Evolutionary conservation across 2,113 vertebrate species (phyloP).

Genomic region (Passer montanus): DNA sequence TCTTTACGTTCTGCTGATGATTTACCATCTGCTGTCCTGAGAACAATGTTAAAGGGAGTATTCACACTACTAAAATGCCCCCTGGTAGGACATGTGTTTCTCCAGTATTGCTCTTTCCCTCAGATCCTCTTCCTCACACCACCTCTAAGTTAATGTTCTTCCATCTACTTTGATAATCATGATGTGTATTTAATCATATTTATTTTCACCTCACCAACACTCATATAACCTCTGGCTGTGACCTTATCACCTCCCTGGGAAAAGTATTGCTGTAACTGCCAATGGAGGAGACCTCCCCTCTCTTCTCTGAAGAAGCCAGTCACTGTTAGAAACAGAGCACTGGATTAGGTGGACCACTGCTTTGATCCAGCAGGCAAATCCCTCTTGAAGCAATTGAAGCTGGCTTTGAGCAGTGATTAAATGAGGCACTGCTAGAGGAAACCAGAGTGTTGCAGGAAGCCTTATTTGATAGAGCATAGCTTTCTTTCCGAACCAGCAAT

Average conservation of each 20-base stretch:
- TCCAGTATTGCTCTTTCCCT: not conserved
- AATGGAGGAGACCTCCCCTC: not conserved
- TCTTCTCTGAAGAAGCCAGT: not conserved
- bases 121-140: not conserved
- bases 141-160: not conserved
- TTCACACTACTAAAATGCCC: not conserved
- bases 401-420: conserved; percentile 1
- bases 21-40: conserved; percentile 52
- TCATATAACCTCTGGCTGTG: not conserved
- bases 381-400: not conserved
- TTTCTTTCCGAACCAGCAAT: not conserved
- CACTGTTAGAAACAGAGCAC: not conserved
- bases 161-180: not conserved
- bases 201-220: not conserved
- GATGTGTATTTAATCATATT: not conserved
- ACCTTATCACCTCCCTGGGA: not conserved
- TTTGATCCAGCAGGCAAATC: conserved; percentile 22
- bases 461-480: not conserved
- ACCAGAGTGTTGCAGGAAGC: not conserved
- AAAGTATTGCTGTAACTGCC: not conserved
- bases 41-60: conserved; percentile 20
- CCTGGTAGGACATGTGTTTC: not conserved
- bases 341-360: not conserved
- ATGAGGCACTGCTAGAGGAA: not conserved
- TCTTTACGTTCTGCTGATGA: conserved; percentile 33